A percentile compares a stretch with the other conserved stretches of the same genome.
These are phyloP conservation scores for Mormyrus proboscirostris DNA, from an alignment of 2,797 vertebrate genomes.

Conservation along the genomic window DNA sequence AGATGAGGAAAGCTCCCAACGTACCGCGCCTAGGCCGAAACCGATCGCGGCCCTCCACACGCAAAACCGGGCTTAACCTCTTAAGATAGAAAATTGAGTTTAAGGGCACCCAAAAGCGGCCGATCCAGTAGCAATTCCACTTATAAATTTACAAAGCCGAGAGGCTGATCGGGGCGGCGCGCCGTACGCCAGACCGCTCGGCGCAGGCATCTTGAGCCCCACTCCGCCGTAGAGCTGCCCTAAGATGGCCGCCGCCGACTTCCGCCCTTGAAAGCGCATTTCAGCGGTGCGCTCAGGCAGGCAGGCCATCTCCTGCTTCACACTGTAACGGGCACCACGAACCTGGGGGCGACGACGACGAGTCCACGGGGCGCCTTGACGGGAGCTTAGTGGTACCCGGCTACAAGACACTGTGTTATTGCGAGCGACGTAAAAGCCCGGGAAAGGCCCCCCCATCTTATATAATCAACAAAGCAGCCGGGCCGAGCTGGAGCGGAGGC, in stretches of 20 bases:
- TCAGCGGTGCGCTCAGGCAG: not conserved
- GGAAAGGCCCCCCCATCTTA: slow-evolving; percentile 49
- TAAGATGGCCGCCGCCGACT: slow-evolving; percentile 75
- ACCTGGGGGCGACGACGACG: slow-evolving; percentile 56
- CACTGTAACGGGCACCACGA: not conserved
- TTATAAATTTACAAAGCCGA: not conserved
- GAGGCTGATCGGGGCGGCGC: not conserved
- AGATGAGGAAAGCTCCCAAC: not conserved
- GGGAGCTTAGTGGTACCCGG: not conserved
- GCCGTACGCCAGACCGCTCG: slow-evolving; percentile 17
- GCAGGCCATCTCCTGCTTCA: not conserved
- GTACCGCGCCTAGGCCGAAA: not conserved
- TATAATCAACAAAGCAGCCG: slow-evolving; percentile 20
- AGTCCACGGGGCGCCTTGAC: slow-evolving; percentile 16
- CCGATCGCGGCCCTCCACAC: not conserved
- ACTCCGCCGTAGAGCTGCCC: slow-evolving; percentile 51
- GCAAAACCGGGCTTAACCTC: not conserved
- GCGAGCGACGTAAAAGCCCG: slow-evolving; percentile 52
- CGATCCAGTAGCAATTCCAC: not conserved
- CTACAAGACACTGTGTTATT: not conserved
- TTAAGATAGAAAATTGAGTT: not conserved
- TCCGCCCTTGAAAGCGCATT: slow-evolving; percentile 57
- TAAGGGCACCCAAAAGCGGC: not conserved
- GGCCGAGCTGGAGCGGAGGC: not conserved
- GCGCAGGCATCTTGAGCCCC: slow-evolving; percentile 44